Evolutionary conservation across 2,113 vertebrate species (phyloP).

Genomic region (Hemibagrus wyckioides): DNA sequence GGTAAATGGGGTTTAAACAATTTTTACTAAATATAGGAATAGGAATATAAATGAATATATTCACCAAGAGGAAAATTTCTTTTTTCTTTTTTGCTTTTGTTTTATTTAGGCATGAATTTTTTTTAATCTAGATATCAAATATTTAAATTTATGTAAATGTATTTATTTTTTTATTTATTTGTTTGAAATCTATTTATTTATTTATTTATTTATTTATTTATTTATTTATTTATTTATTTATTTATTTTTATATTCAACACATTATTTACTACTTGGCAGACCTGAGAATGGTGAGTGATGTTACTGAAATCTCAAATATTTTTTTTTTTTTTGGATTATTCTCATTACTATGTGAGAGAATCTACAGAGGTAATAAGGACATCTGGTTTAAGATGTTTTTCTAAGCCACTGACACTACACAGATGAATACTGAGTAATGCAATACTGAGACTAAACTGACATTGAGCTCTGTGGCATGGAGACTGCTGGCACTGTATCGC

Average conservation of each 20-base stretch:
- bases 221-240: not conserved
- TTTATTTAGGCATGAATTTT: not conserved
- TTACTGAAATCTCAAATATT: not conserved
- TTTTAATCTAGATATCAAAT: too few relatives aligned
- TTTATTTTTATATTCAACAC: not conserved
- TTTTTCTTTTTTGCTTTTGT: not conserved
- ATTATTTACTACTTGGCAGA: not conserved
- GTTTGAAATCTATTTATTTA: too few relatives aligned
- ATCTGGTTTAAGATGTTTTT: not conserved
- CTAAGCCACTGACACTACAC: not conserved
- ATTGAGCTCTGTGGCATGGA: not conserved
- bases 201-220: too few relatives aligned
- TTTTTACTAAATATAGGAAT: not conserved
- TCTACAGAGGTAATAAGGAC: not conserved
- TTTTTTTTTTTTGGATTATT: not conserved
- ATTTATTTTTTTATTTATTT: too few relatives aligned
- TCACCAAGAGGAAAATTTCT: not conserved
- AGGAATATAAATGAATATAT: not conserved
- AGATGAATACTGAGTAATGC: slow-evolving; percentile 14
- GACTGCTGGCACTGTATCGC: not conserved
- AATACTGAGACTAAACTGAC: not conserved
- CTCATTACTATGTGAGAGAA: not conserved
- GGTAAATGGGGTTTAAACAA: not conserved
- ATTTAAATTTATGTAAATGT: too few relatives aligned
- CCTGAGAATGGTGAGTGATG: not conserved